Evolutionary conservation across 2,888 invertebrate species (phyloP), one percentile per base, ranked within the genome.

Genomic region (Epinotia bilunana): DNA sequence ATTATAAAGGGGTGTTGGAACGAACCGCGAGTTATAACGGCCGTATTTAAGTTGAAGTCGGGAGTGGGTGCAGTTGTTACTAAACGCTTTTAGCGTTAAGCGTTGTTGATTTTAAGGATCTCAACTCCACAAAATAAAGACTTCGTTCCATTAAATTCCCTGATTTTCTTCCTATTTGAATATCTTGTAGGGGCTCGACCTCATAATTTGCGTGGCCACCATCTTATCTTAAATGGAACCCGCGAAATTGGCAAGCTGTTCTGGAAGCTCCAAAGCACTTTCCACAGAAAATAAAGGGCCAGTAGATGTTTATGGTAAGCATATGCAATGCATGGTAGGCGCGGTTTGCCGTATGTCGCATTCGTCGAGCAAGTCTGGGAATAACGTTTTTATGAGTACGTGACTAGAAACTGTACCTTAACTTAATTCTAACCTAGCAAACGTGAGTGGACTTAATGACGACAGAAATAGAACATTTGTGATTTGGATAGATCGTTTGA

Each of bases 301-400:
- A 39, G 57, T 18, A 53, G 13, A 67, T 65, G 55, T 67, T 57
- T 57, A 67, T 67, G 67, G 18, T 33, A 57, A 57, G 49, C 33
- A 39, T 57, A 55, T 55, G 67, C 33, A 55, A 55, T 55, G 67
- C 33, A 55, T 33, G 33, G 67, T 67, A 39, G 60, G 28, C 46
- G 53, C 49, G 53, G 53, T n/a, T 53, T 53, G 2, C 16, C 49
- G 49, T n/a, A n/a, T 7, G 6, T 53, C 6, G 53, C 49, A 49
- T 49, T 65, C n/a, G 23, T 60, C n/a, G 43, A 53, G 39, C 61
- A 72, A 33, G 61, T 43, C 28, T 69, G 79, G 73, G 76, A 78
- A 79, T 78, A 76, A 78, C 67, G 77, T 79, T 81, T 80, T 79
- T 79, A 79, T 76, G 77, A 77, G 78, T 72, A 77, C 77, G 74